Base-by-base conservation (phyloP, 2,888 invertebrate species). In the Agrilus cyanescens region DNA sequence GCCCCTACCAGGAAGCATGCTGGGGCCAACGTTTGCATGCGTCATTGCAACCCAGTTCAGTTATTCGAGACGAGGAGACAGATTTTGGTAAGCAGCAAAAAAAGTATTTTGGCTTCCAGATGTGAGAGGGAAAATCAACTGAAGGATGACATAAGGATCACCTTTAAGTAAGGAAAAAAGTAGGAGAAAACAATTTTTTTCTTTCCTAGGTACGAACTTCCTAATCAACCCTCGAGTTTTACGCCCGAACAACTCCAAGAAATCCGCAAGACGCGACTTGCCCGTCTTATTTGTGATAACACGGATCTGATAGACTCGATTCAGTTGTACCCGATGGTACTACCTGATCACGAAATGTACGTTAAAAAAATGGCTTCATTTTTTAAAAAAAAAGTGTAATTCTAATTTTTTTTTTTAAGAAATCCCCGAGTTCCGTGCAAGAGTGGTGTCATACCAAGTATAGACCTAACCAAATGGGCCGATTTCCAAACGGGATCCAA, bases 1-100 rank as follows among this genome's bases (percentile, higher is more conserved):
- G 47, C 86, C 93, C 2, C 71, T 93, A 41, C 86, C 88, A 7
- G 93, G 90, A 35, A 89, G 90, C 42, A 85, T 94, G 82, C 73
- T 95, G 47, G 94, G 95, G 38, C 93, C 94, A 1, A 90, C 93
- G 38, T 94, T 94, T 60, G 89, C 90, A 40, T 95, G 94, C 61
- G 74, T 95, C 48, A 91, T 95, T 56, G 94, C 90, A 18, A 87
- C 87, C 18, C 93, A 94, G 66, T 90, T 94, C 71, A 85, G 86
- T 55, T 86, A 88, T 59, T 76, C 89, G 1, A 78, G 90, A 62
- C 75, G 86, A 53, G 90, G 91, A 46, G 94, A 95, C 67, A 77
- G 94, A 63, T 94, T 93, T 66, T 95, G 93, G 93, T 74, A 58
- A 66, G 65, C 37, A 15, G 20, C n/a, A n/a, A n/a, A n/a, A n/a